phyloP scores from a whole-genome alignment of 2,888 invertebrate genomes.

The Melolontha melolontha region DNA sequence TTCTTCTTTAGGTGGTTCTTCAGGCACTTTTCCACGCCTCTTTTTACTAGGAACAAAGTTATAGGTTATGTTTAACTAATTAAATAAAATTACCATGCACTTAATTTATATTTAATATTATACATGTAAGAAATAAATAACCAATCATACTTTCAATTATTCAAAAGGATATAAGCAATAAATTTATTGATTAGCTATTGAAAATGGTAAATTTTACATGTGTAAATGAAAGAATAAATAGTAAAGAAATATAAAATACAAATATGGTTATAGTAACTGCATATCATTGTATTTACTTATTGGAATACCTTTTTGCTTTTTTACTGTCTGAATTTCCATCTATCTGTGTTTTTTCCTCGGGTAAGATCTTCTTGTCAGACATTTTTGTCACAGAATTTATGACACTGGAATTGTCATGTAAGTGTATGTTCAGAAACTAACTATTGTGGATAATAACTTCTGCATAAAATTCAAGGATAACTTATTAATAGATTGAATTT shows the following conservation, averaged over 20 bases:
- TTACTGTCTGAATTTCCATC: conserved; percentile 67
- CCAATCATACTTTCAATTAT: conserved; percentile 15
- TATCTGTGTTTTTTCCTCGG: conserved; percentile 65
- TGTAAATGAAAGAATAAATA: too few species aligned
- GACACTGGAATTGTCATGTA: conserved; percentile 31
- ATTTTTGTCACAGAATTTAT: conserved; percentile 51
- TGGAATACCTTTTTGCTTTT: conserved; percentile 66
- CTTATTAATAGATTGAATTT: neutral
- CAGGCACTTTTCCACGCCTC: conserved; percentile 44
- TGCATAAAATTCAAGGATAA: neutral
- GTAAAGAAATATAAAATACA: too few species aligned
- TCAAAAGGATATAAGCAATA: conserved; percentile 35
- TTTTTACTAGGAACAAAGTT: conserved; percentile 44
- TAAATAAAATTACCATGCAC: conserved; percentile 2
- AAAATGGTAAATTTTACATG: conserved; percentile 19
- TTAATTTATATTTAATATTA: neutral
- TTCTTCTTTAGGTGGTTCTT: conserved; percentile 46
- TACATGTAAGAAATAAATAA: neutral
- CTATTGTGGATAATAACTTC: neutral
- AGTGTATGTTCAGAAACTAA: conserved; percentile 16
- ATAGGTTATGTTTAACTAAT: conserved; percentile 27
- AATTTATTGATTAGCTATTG: conserved; percentile 40
- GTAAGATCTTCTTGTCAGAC: conserved; percentile 66
- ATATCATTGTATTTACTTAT: neutral
- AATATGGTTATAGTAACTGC: too few species aligned